Conservation (phyloP, 2,113 vertebrate genomes). For the Vulpes vulpes region DNA sequence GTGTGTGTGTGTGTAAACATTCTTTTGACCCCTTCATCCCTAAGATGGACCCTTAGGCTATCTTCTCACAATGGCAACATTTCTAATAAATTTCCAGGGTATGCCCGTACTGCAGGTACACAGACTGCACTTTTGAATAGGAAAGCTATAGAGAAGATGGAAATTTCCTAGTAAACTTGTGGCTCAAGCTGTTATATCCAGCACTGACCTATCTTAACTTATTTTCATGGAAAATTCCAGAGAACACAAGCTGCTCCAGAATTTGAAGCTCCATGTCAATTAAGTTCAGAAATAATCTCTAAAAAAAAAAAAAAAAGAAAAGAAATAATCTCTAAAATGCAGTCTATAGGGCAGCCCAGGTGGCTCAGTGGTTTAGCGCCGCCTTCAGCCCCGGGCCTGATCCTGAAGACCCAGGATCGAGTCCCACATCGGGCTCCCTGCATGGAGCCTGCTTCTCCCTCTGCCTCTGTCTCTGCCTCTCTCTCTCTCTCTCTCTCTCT, state of each 20-base stretch:
- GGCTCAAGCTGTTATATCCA: neutral
- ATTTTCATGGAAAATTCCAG: neutral
- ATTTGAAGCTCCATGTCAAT: neutral
- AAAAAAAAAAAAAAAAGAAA: too few relatives aligned
- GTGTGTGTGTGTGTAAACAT: neutral
- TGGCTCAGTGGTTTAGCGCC: too few relatives aligned
- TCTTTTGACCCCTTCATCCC: neutral
- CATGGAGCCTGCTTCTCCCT: too few relatives aligned
- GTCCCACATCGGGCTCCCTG: too few relatives aligned
- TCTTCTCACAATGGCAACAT: neutral
- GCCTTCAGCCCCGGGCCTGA: too few relatives aligned
- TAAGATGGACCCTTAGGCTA: neutral
- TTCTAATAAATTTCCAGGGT: neutral
- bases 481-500: too few relatives aligned
- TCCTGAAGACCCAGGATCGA: too few relatives aligned
- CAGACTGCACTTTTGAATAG: neutral
- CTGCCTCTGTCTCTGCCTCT: too few relatives aligned
- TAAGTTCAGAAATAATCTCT: neutral
- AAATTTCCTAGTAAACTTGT: neutral
- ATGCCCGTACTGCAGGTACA: neutral
- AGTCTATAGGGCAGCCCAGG: neutral
- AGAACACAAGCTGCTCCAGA: neutral
- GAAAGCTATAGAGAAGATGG: neutral
- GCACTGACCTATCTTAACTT: neutral
- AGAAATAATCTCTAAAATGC: neutral